A percentile compares a stretch with the other conserved stretches of the same genome.
These are phyloP conservation scores for Ophioninae sp. DNA, from an alignment of 2,888 invertebrate genomes.

Conservation along the genomic window DNA sequence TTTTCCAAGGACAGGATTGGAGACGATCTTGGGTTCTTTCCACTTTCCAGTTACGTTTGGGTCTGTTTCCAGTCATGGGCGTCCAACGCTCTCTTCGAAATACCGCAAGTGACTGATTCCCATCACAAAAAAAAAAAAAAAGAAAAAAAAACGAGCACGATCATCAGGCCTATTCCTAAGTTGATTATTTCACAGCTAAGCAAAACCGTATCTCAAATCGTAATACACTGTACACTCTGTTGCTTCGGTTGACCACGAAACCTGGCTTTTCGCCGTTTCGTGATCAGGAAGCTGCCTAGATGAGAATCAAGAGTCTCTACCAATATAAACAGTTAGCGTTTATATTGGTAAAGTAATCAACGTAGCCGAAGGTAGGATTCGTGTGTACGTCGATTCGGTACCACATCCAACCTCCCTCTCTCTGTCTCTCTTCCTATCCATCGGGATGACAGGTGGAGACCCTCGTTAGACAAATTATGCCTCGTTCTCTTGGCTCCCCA, in stretches of 20 bases:
- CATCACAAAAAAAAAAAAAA: neutral
- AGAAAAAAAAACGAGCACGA: neutral
- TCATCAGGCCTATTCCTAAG: neutral
- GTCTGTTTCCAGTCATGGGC: no score
- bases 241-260: neutral
- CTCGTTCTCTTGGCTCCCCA: constrained; percentile 69
- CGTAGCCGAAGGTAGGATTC: neutral
- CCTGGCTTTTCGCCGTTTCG: neutral
- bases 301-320: constrained; percentile 18
- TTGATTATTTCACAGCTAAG: neutral
- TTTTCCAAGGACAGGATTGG: no score
- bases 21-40: no score
- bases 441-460: constrained; percentile 76
- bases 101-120: neutral
- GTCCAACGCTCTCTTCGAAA: neutral
- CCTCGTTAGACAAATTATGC: constrained; percentile 80
- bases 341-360: constrained; percentile 50
- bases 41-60: no score
- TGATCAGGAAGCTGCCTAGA: neutral
- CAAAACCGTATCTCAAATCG: neutral
- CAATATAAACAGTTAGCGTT: neutral
- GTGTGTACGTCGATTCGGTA: constrained; percentile 43
- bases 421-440: constrained; percentile 45
- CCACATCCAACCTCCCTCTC: constrained; percentile 60
- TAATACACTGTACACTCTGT: neutral